phyloP scores from a whole-genome alignment of 2,888 invertebrate species.

The Panopea generosa region DNA sequence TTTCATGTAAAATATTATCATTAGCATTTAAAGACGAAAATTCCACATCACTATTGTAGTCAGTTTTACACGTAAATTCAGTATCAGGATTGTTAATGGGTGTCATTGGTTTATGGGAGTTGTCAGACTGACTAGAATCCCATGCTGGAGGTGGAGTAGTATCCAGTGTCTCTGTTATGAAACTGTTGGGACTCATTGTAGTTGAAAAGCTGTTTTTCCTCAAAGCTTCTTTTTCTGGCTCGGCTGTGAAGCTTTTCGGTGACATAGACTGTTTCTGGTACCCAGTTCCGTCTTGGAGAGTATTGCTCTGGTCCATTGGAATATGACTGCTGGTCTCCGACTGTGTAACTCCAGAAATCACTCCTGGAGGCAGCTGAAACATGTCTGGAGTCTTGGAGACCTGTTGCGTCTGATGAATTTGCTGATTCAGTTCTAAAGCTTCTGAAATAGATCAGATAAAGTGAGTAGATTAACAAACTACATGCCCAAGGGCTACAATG shows the following conservation, averaged over 20 bases:
- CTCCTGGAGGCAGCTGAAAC: conserved; percentile 76
- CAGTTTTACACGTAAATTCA: not conserved
- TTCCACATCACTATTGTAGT: not conserved
- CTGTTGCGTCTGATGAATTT: conserved; percentile 71
- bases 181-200: conserved; percentile 13
- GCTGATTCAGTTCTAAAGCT: conserved; percentile 75
- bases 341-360: conserved; percentile 50
- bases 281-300: not conserved
- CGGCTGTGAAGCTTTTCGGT: not conserved
- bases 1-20: conserved; percentile 1
- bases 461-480: not conserved
- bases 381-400: conserved; percentile 56
- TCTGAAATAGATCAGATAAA: conserved; percentile 63
- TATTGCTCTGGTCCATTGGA: conserved; percentile 13
- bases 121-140: conserved; percentile 18
- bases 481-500: no score
- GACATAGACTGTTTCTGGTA: not conserved
- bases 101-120: conserved; percentile 4
- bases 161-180: conserved; percentile 6
- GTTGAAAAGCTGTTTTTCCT: conserved; percentile 4
- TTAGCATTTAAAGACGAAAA: conserved; percentile 25
- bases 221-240: not conserved
- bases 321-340: not conserved
- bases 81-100: not conserved
- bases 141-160: conserved; percentile 13